Base-by-base conservation (phyloP, 1,140 invertebrate species). In the Polypedilum vanderplanki region DNA sequence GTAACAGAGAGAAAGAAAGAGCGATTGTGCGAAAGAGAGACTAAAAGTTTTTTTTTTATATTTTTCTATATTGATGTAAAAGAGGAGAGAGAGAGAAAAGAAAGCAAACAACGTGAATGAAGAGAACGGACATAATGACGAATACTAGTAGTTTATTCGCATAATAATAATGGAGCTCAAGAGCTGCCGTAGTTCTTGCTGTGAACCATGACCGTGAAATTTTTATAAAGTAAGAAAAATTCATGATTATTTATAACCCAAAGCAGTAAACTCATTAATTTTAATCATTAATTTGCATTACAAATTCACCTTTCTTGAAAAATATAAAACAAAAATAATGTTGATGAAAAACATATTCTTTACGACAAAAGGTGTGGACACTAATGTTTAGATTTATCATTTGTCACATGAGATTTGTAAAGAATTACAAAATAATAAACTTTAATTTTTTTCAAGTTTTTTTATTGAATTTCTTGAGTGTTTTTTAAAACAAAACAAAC, bases 251-350 rank as follows among this genome's bases (percentile, higher is more conserved):
- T 57, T 57, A 57, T 57, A 57, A 57, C 46, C n/a, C 10, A n/a
- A 33, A 57, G 46, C 46, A 57, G 46, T 57, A 57, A 57, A 57
- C 46, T 57, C 46, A 57, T 57, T 57, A 57, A 57, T 57, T 57
- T 57, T 57, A 57, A 57, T 57, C 46, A 57, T 57, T 57, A 57
- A 57, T 57, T 57, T 57, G 46, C 46, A 57, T 57, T 57, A 57
- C 46, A 57, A 57, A 57, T 57, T 57, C 46, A 33, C 24, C 46
- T 15, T 57, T 57, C 46, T 57, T 57, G 46, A 57, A 57, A 33
- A 33, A 57, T 57, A 57, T 57, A 57, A n/a, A 57, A 57, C 8
- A 46, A 46, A 46, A 57, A 57, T 57, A 15, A 33, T 33, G 24
- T 33, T 33, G 24, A 33, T 33, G 24, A 3, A 33, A 33, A 33